These are phyloP conservation scores for Apis dorsata DNA, from an alignment of 1,140 invertebrate genomes.

Conservation along the genomic window DNA sequence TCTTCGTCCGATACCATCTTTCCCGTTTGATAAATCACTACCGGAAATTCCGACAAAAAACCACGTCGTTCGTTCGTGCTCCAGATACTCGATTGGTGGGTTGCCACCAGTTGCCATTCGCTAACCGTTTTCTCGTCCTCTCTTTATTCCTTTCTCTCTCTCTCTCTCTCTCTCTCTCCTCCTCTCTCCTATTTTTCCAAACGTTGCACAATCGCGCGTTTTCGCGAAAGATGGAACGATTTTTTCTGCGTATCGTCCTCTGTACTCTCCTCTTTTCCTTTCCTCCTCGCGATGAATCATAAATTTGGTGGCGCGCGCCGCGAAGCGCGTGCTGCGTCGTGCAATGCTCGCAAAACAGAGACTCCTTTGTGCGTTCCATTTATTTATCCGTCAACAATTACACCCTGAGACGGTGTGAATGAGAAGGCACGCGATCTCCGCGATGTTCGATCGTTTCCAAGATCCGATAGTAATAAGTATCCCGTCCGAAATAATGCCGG, in stretches of 20 bases:
- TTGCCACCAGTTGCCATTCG: slow-evolving; percentile 28
- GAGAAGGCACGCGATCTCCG: slow-evolving; percentile 35
- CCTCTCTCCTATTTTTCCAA: neutral
- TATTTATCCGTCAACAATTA: slow-evolving; percentile 79
- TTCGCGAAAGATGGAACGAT: neutral
- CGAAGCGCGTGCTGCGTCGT: slow-evolving; percentile 67
- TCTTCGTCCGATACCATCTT: slow-evolving; percentile 74
- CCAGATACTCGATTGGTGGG: slow-evolving; percentile 75
- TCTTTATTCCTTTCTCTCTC: neutral
- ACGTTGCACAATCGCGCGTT: neutral
- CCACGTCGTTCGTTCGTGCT: slow-evolving; percentile 68
- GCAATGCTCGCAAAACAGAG: slow-evolving; percentile 65
- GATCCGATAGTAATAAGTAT: neutral
- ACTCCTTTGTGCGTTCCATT: slow-evolving; percentile 74
- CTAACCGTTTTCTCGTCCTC: neutral
- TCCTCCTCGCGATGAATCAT: slow-evolving; percentile 5
- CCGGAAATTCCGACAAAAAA: slow-evolving; percentile 79
- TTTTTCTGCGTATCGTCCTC: neutral
- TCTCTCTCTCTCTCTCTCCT: neutral
- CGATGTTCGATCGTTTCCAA: slow-evolving; percentile 11
- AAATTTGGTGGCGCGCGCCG: slow-evolving; percentile 68
- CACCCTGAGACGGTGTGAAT: slow-evolving; percentile 64
- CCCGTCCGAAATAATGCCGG: too few relatives aligned
- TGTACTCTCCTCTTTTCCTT: neutral
- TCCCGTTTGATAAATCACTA: slow-evolving; percentile 79